These are phyloP conservation scores for Synanthedon andrenaeformis DNA, from an alignment of 2,888 invertebrate genomes.

Conservation along the genomic window DNA sequence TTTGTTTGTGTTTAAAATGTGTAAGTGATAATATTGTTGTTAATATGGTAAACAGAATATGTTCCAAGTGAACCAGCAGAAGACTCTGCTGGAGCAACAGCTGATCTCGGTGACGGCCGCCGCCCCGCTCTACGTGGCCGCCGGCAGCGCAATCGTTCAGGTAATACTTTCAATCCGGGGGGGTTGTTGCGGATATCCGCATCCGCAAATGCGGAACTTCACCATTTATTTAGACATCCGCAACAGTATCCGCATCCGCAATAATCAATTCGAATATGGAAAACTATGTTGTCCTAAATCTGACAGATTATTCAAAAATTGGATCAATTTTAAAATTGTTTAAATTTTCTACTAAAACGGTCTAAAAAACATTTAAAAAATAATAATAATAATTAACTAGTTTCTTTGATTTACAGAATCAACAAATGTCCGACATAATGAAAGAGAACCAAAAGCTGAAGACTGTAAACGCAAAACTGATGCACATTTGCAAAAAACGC, in stretches of 20 bases:
- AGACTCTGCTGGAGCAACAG: slow-evolving; percentile 30
- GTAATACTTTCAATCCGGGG: slow-evolving; percentile 16
- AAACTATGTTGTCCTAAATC: too few relatives aligned
- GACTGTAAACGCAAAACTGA: slow-evolving; percentile 53
- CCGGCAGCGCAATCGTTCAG: slow-evolving; percentile 61
- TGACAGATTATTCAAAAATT: background rate
- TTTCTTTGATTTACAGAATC: slow-evolving; percentile 36
- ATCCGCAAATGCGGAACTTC: too few relatives aligned
- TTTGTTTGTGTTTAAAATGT: too few relatives aligned
- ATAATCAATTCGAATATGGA: too few relatives aligned
- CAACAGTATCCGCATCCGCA: too few relatives aligned
- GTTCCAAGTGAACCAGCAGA: slow-evolving; percentile 29
- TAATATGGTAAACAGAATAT: too few relatives aligned
- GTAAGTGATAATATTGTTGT: too few relatives aligned
- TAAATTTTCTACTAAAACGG: too few relatives aligned
- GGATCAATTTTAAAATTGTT: too few relatives aligned
- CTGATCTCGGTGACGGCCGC: slow-evolving; percentile 16
- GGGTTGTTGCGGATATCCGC: background rate
- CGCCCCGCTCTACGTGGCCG: slow-evolving; percentile 35
- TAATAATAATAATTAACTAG: too few relatives aligned
- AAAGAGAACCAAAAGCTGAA: slow-evolving; percentile 62
- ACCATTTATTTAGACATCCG: too few relatives aligned
- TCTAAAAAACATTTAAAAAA: too few relatives aligned
- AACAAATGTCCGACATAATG: slow-evolving; percentile 56
- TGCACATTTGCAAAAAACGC: slow-evolving; percentile 57